Evolutionary conservation across 2,113 vertebrate genomes (phyloP), one percentile per base, ranked within the genome.

Genomic region (Macrotis lagotis): DNA sequence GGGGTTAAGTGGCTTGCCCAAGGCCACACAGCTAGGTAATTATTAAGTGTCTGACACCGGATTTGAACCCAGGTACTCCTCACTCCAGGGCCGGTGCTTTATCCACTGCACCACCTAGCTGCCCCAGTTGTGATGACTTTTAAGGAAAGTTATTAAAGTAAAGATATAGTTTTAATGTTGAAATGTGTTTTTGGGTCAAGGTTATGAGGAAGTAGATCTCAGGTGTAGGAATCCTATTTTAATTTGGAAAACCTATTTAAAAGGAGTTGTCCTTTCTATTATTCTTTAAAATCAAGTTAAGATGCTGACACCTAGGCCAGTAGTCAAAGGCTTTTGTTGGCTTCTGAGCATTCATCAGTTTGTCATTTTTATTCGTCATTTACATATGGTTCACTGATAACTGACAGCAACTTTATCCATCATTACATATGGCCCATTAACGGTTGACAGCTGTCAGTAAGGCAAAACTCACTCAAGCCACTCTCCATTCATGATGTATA

Each of bases 391-490:
- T 95, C 94, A 95, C 90, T 22, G 1, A 94, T 94, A 95, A 90
- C 31, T 90, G 95, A 95, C 96, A 94, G 93, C 96, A 97, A 94
- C 93, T 94, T 97, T 94, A 95, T 88, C 91, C 96, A 95, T 96
- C 93, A 90, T 25, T 97, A 74, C 96, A 97, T 96, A 97, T 97
- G 97, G 90, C 93, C 91, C 91, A 96, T 94, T 97, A 96, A 93
- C 92, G 95, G 95, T 91, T 95, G 96, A 96, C 96, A 98, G 96
- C 97, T 97, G 96, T 96, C 96, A 94, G 90, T 96, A 96, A 97
- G 94, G 96, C 93, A 97, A 95, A 88, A 95, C 88, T 97, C 66
- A 96, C 91, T 97, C 95, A 96, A 96, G 94, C 88, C 95, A 66
- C 96, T 95, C 89, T 96, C 89, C 88, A 96, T 66, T 93, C 88